Conservation (phyloP, 1,140 invertebrate genomes). For the Papilio dardanus region DNA sequence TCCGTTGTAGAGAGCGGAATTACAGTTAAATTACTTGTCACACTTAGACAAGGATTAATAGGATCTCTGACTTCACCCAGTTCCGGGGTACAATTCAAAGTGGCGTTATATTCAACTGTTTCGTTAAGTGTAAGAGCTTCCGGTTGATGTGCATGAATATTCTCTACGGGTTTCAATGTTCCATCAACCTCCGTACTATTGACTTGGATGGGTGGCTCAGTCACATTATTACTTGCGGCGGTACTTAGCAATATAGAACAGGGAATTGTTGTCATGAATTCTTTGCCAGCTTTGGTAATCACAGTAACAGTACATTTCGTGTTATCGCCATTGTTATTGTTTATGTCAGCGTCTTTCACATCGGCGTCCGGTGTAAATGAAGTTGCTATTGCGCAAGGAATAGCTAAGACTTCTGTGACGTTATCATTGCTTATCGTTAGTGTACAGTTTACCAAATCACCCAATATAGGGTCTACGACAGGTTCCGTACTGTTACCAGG, state of each 20-base stretch:
- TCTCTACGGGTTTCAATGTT: conserved; percentile 37
- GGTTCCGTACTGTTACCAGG: conserved; percentile 62
- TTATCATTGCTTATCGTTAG: conserved; percentile 72
- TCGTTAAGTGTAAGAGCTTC: conserved; percentile 50
- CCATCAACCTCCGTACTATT: conserved; percentile 42
- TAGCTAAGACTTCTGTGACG: conserved; percentile 72
- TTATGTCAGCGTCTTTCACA: conserved; percentile 59
- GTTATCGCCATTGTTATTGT: conserved; percentile 56
- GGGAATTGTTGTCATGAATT: conserved; percentile 78
- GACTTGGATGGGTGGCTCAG: conserved; percentile 58
- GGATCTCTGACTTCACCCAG: conserved; percentile 64
- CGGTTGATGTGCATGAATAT: conserved; percentile 49
- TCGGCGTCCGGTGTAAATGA: conserved; percentile 76
- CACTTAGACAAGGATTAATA: conserved; percentile 72
- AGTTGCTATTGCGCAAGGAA: conserved; percentile 80
- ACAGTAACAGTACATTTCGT: conserved; percentile 78
- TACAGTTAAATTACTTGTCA: conserved; percentile 69
- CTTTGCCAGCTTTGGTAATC: conserved; percentile 68
- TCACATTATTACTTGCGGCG: conserved; percentile 76
- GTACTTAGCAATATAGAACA: conserved; percentile 74
- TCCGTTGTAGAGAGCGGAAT: conserved; percentile 59
- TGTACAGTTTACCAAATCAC: conserved; percentile 77
- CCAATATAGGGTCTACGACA: conserved; percentile 68
- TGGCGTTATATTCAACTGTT: conserved; percentile 39
- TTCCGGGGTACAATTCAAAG: conserved; percentile 60